Evolutionary conservation across 2,888 invertebrate genomes (phyloP).

Genomic region (Pseudococcus longispinus): DNA sequence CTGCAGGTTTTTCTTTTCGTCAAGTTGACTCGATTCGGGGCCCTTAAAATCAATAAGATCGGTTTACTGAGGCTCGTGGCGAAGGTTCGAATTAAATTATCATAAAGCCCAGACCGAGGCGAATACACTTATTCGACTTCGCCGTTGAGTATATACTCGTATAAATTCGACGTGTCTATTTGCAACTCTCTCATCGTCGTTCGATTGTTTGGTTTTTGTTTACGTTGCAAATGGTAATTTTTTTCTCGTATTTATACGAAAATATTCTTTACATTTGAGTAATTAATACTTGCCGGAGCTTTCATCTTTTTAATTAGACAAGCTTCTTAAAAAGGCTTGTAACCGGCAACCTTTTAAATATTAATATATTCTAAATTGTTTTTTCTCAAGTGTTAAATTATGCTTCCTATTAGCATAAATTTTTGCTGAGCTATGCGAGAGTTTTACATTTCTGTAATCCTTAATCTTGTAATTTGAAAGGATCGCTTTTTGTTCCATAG

Average conservation of each 20-base stretch:
- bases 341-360: conserved; percentile 37
- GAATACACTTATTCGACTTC: not conserved
- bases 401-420: conserved; percentile 40
- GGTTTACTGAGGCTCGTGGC: not conserved
- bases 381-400: conserved; percentile 40
- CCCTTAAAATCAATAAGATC: not conserved
- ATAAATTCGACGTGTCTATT: not conserved
- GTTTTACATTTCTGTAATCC: conserved; percentile 28
- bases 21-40: not conserved
- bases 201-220: not conserved
- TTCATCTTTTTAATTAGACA: conserved; percentile 34
- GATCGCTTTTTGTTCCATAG: conserved; percentile 25
- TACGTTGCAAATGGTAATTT: not conserved
- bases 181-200: not conserved
- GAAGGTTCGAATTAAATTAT: conserved; percentile 26
- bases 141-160: not conserved
- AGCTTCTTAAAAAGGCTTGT: conserved; percentile 15
- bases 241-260: not conserved
- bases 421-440: conserved; percentile 5
- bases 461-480: conserved; percentile 42
- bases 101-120: not conserved
- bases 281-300: not conserved
- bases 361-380: conserved; percentile 44
- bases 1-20: not conserved
- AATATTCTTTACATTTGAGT: conserved; percentile 28